These are phyloP conservation scores for Mormyrops attenuatus DNA, from an alignment of 2,797 vertebrate species.

Conservation along the genomic window DNA sequence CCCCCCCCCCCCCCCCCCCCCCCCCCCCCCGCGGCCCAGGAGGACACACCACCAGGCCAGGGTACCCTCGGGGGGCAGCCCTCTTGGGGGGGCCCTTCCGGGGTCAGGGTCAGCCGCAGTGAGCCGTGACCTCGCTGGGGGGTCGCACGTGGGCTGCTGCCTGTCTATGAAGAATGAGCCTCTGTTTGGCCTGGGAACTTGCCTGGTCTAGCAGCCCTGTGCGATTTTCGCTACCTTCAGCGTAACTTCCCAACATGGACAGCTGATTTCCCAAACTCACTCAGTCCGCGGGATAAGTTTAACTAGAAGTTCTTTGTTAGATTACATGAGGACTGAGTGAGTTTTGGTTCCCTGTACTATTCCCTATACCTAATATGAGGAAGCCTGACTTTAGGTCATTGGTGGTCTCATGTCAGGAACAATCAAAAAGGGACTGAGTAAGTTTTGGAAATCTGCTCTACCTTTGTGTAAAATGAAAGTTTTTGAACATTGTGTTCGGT, in stretches of 20 bases:
- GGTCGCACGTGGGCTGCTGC: not conserved
- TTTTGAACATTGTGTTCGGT: not conserved
- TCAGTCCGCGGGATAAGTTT: not conserved
- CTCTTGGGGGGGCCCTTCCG: not conserved
- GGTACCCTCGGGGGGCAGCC: not conserved
- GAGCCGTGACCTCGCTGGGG: not conserved
- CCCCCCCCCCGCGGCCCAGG: no score
- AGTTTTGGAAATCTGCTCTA: not conserved
- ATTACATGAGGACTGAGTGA: not conserved
- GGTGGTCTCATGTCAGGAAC: not conserved
- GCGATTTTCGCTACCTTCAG: not conserved
- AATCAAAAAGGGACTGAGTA: not conserved
- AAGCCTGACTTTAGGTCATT: not conserved
- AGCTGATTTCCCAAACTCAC: not conserved
- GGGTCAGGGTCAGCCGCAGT: not conserved
- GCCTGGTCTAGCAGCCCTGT: not conserved
- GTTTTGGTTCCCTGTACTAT: not conserved
- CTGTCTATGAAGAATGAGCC: not conserved
- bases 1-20: no score
- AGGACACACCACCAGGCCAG: slow-evolving; percentile 3
- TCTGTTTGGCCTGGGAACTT: not conserved
- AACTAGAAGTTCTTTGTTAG: not conserved
- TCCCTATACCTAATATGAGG: not conserved
- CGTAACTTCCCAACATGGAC: not conserved
- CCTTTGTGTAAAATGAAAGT: not conserved